Evolutionary conservation across 1,140 invertebrate species (phyloP).

Genomic region (Laupala kohalensis): DNA sequence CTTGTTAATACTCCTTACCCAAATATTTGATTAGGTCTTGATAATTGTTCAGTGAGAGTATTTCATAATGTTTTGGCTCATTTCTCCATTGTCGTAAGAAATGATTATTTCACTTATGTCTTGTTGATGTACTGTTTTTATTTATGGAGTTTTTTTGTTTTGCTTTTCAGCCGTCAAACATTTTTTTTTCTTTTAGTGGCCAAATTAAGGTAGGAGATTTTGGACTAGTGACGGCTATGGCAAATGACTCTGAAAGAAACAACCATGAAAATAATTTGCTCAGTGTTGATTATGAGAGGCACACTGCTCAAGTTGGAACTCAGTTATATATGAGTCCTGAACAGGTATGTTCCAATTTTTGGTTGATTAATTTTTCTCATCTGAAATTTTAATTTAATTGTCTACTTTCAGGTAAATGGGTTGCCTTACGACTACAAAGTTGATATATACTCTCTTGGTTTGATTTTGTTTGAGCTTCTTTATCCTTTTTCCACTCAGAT

Average conservation of each 20-base stretch:
- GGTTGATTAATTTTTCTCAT: neutral
- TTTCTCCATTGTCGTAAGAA: no score
- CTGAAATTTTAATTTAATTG: neutral
- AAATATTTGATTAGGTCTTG: no score
- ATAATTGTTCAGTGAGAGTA: no score
- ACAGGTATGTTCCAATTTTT: constrained; percentile 36
- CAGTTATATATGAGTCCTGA: constrained; percentile 96
- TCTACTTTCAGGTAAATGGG: constrained; percentile 39
- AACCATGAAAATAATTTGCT: constrained; percentile 25
- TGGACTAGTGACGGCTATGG: constrained; percentile 78
- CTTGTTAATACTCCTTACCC: no score
- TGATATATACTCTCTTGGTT: constrained; percentile 89
- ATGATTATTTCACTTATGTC: no score
- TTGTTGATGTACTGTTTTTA: no score
- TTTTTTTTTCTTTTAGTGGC: constrained; percentile 83
- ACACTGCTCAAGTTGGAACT: constrained; percentile 70
- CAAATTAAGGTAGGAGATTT: constrained; percentile 94
- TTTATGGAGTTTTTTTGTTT: constrained; percentile 15
- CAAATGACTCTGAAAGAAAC: constrained; percentile 36
- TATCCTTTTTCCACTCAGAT: constrained; percentile 80
- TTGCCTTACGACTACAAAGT: constrained; percentile 83
- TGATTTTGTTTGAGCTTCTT: constrained; percentile 87
- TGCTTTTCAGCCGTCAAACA: constrained; percentile 73
- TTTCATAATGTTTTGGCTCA: no score
- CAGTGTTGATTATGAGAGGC: constrained; percentile 21